These are phyloP conservation scores for Cassiopea andromeda DNA, from an alignment of 30 jellyfish, hydroid and myxozoan genomes.

Conservation along the genomic window DNA sequence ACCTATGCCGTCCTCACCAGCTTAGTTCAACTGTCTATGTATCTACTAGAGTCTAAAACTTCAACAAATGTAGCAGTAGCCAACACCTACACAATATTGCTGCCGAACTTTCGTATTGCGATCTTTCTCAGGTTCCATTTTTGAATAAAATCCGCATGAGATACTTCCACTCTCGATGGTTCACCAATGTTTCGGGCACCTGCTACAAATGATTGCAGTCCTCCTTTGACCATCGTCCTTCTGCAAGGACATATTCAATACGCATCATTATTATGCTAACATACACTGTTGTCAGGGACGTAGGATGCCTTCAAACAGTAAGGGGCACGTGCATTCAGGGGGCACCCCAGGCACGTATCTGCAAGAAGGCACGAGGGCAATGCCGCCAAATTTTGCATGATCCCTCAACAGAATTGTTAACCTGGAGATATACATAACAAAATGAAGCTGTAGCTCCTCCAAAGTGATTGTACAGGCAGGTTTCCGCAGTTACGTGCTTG, in stretches of 20 bases:
- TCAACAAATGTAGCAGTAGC: background rate
- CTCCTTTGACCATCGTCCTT: conserved; percentile 20
- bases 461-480: no score
- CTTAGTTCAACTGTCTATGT: no score
- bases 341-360: no score
- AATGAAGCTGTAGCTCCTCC: no score
- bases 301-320: no score
- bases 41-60: background rate
- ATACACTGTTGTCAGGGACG: background rate
- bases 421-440: no score
- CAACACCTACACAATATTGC: background rate
- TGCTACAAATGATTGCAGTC: conserved; percentile 27
- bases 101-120: conserved; percentile 9
- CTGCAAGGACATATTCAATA: background rate
- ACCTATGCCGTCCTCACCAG: no score
- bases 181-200: conserved; percentile 17
- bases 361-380: no score
- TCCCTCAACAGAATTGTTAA: no score
- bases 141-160: conserved; percentile 33
- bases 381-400: no score
- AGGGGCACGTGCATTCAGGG: no score
- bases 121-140: conserved; percentile 36
- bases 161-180: background rate
- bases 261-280: background rate
- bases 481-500: no score